Percentiles rank a stretch among this genome's conserved stretches.
Conservation (phyloP, 2,888 invertebrate genomes). For the Cryptosula pallasiana region DNA sequence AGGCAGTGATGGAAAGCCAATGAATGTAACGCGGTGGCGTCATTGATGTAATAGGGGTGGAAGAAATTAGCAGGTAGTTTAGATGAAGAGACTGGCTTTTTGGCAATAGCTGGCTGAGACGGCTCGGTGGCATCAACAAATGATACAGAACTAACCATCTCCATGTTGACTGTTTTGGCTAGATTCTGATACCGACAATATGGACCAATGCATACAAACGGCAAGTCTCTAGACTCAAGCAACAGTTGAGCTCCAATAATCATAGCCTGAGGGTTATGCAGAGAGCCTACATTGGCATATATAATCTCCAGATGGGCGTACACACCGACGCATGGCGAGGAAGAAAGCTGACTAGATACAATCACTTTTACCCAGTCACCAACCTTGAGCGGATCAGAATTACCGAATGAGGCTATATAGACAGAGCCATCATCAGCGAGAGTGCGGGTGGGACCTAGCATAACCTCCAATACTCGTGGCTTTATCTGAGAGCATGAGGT, state of each 20-base stretch:
- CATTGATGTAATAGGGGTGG: constrained; percentile 57
- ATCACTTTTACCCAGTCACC: constrained; percentile 49
- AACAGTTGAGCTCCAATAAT: constrained; percentile 49
- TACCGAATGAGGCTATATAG: constrained; percentile 49
- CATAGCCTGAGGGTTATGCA: constrained; percentile 56
- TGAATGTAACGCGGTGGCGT: background rate
- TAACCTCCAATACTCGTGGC: constrained; percentile 33
- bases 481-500: constrained; percentile 36
- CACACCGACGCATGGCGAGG: constrained; percentile 27
- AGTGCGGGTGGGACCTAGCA: constrained; percentile 32
- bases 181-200: constrained; percentile 38
- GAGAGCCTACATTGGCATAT: constrained; percentile 56
- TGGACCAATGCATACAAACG: constrained; percentile 42
- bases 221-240: background rate
- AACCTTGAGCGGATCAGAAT: constrained; percentile 35
- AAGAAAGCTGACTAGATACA: constrained; percentile 23
- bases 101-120: constrained; percentile 57
- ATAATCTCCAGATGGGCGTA: constrained; percentile 51
- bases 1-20: too few species aligned
- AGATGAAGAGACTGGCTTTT: constrained; percentile 63
- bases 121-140: constrained; percentile 58
- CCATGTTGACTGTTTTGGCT: constrained; percentile 36
- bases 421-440: constrained; percentile 26
- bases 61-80: constrained; percentile 69
- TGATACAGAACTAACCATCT: constrained; percentile 52